A percentile compares a stretch with the other conserved stretches of the same genome.
These are phyloP conservation scores for Oreohelix idahoensis DNA, from an alignment of 1,140 invertebrate species.

Conservation along the genomic window DNA sequence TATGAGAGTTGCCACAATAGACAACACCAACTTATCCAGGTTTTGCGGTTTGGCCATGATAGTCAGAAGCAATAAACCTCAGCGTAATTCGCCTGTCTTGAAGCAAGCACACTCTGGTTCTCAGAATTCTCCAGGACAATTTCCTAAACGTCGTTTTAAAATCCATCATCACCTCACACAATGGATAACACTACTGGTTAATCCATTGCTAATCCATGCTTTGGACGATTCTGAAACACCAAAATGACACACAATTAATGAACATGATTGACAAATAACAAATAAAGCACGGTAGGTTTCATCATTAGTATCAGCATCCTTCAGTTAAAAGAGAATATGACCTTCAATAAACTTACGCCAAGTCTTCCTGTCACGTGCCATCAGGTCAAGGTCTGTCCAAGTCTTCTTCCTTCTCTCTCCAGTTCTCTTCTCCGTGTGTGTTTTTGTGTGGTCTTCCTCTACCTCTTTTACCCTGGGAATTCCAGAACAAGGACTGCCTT, in stretches of 20 bases:
- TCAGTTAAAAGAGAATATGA: too few species aligned
- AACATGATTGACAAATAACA: too few species aligned
- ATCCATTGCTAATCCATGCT: not conserved
- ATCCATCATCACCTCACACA: constrained; percentile 3
- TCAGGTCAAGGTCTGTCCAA: too few species aligned
- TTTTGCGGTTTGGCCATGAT: constrained; percentile 36
- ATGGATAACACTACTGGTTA: not conserved
- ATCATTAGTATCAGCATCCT: too few species aligned
- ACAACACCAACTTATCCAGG: constrained; percentile 37
- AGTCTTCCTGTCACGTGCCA: too few species aligned
- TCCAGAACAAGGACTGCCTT: too few species aligned
- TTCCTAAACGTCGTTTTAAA: not conserved
- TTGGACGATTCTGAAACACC: not conserved
- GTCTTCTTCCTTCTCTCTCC: too few species aligned
- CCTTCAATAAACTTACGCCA: too few species aligned
- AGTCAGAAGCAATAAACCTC: not conserved
- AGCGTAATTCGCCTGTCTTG: not conserved
- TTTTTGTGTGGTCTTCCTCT: too few species aligned
- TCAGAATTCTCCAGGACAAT: not conserved
- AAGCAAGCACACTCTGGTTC: not conserved
- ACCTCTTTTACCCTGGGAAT: too few species aligned
- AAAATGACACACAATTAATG: not conserved
- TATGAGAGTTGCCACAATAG: constrained; percentile 22
- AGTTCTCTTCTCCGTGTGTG: too few species aligned
- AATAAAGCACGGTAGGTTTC: too few species aligned